A percentile compares a stretch with the other conserved stretches of the same genome.
Conservation (phyloP, 2,888 invertebrate species). For the Cerastoderma edule region DNA sequence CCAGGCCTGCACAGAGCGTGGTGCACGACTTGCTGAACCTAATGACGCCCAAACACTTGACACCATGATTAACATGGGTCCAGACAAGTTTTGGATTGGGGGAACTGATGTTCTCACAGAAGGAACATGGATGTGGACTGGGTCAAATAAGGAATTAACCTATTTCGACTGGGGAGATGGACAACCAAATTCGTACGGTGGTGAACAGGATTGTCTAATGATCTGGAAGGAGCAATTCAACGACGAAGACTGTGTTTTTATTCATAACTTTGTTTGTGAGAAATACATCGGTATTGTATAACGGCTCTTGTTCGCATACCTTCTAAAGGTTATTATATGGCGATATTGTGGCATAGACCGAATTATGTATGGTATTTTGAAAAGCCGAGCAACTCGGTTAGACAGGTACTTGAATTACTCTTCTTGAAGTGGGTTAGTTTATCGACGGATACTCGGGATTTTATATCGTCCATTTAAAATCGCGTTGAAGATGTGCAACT, state of each 20-base stretch:
- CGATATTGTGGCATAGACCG: no score
- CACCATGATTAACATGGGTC: neutral
- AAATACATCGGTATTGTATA: no score
- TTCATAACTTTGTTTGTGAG: conserved; percentile 16
- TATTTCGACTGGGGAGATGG: conserved; percentile 3
- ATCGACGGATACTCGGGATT: no score
- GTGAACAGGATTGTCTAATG: conserved; percentile 16
- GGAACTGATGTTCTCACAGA: conserved; percentile 5
- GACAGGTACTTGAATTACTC: no score
- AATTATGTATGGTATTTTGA: no score
- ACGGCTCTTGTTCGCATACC: no score
- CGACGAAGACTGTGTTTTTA: conserved; percentile 5
- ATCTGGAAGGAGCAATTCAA: neutral
- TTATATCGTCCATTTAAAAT: no score
- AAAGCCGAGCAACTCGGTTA: no score
- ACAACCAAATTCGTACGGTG: conserved; percentile 13
- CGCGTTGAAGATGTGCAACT: no score
- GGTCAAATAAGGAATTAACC: neutral
- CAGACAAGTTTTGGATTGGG: conserved; percentile 13
- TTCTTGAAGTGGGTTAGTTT: no score
- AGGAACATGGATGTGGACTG: conserved; percentile 11
- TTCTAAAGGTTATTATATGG: no score
- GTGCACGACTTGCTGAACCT: conserved; percentile 18
- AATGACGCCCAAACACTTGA: neutral
- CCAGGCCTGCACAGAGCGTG: neutral